Percentiles rank a stretch among this genome's conserved stretches.
These are phyloP conservation scores for Tetramorium alpestre DNA, from an alignment of 1,140 invertebrate species.

Conservation along the genomic window DNA sequence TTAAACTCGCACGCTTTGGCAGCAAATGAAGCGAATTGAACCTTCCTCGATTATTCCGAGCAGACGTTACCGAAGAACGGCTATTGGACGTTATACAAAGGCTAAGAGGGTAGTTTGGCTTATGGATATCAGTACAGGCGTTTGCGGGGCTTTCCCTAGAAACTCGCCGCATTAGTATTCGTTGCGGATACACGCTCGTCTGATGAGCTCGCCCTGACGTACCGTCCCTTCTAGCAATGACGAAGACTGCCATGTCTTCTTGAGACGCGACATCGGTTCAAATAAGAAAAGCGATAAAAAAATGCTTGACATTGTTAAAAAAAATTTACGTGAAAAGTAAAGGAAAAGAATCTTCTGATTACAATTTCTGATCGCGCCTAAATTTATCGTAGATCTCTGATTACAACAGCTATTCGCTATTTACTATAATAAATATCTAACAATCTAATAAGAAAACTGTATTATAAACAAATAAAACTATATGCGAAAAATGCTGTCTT, in stretches of 20 bases:
- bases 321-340: neutral
- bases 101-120: slow-evolving; percentile 33
- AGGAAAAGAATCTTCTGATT: neutral
- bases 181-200: slow-evolving; percentile 76
- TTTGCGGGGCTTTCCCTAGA: neutral
- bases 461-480: neutral
- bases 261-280: slow-evolving; percentile 26
- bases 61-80: slow-evolving; percentile 33
- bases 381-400: neutral
- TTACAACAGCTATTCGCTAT: neutral
- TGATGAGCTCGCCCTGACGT: slow-evolving; percentile 81
- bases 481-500: neutral
- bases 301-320: slow-evolving; percentile 16
- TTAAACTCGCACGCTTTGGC: slow-evolving; percentile 24
- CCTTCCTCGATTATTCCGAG: slow-evolving; percentile 39
- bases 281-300: slow-evolving; percentile 62
- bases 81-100: slow-evolving; percentile 50
- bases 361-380: neutral
- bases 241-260: neutral
- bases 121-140: slow-evolving; percentile 33
- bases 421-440: neutral
- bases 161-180: slow-evolving; percentile 81
- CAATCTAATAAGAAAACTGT: neutral
- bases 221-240: slow-evolving; percentile 73
- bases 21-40: slow-evolving; percentile 47